Percentiles rank a stretch among this genome's conserved stretches.
phyloP scores from a whole-genome alignment of 1,140 invertebrate genomes.

The Ostrea denselamellosa region DNA sequence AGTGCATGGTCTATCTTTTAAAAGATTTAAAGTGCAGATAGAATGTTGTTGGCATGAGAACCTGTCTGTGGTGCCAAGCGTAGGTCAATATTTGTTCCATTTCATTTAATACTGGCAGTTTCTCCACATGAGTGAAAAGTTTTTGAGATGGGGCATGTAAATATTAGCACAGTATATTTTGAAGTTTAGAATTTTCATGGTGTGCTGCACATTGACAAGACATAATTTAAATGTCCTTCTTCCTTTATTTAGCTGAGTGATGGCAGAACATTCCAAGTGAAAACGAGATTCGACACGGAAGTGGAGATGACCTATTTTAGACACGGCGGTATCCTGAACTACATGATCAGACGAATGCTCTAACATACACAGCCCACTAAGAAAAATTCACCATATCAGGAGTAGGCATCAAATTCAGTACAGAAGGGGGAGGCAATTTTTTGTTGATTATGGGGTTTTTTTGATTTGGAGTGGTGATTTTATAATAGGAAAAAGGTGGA shows the following conservation, averaged over 20 bases:
- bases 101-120: no score
- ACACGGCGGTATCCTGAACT: conserved; percentile 97
- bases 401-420: background rate
- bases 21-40: no score
- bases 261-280: conserved; percentile 86
- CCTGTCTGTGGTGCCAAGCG: no score
- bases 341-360: conserved; percentile 89
- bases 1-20: no score
- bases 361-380: background rate
- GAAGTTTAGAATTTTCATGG: no score
- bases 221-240: background rate
- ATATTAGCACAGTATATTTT: no score
- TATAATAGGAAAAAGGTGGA: no score
- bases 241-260: conserved; percentile 66
- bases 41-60: no score
- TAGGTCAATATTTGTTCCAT: no score
- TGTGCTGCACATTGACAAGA: no score
- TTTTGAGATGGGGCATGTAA: no score
- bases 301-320: conserved; percentile 97
- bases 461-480: background rate
- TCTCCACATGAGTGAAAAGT: no score
- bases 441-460: background rate
- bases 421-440: background rate
- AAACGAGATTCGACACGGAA: conserved; percentile 96
- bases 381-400: background rate